Evolutionary conservation across 2,113 vertebrate species (phyloP), one percentile per base, ranked within the genome.

Genomic region (Fregetta grallaria): DNA sequence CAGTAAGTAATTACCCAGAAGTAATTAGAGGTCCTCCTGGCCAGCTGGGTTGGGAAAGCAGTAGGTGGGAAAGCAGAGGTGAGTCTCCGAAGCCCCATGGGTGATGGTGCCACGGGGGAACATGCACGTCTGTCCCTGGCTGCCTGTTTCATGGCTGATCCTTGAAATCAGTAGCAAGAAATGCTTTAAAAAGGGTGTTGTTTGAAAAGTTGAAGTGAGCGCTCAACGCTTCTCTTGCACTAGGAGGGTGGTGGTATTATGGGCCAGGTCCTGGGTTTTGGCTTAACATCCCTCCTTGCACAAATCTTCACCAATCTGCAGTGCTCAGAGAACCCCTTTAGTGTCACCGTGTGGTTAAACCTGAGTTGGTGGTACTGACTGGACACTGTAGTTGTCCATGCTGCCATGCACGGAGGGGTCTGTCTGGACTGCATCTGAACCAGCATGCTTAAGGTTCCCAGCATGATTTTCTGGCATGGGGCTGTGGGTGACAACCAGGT

Each of bases 31-130:
- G 26, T 92, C 17, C 45, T 70, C 47, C 44, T 84, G 32, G 20
- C 25, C 4, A 2, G 25, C 32, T 55, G 30, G 6, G 8, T 78
- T 49, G 40, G 53, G 59, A 59, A 25, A 15, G 21, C 1, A 0
- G 45, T 13, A 16, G 61, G 42, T 56, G 42, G 63, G 58, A 52
- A 5, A 6, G 9, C 55, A 49, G 49, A 58, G 26, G 3, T 50
- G 38, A 7, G 40, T 47, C 32, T 45, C 30, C 0, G 0, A n/a
- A 42, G 14, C 13, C 27, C 2, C 13, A 0, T 13, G 47, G 15
- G 27, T 67, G 92, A 20, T 22, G 44, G 17, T 70, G 42, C 26
- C 42, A 7, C 0, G 2, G 47, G 11, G 47, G 7, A 52, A 27
- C 0, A 6, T 23, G 6, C 15, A 9, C 1, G 0, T 32, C 59